These are phyloP conservation scores for Saccopteryx bilineata DNA, from an alignment of 2,113 vertebrate species.

Conservation along the genomic window DNA sequence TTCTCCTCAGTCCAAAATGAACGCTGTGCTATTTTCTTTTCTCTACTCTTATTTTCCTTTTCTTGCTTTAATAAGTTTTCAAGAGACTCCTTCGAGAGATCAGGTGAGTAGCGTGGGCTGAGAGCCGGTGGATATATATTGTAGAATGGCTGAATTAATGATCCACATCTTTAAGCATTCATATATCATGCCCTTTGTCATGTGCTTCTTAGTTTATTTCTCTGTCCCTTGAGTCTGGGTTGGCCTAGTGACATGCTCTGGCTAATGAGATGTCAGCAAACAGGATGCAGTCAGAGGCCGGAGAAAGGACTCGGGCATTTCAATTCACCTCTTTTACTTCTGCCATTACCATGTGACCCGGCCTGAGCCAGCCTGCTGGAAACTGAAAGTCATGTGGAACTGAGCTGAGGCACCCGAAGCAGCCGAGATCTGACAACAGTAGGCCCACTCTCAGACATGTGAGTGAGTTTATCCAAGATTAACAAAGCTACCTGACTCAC, in stretches of 20 bases:
- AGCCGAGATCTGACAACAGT: not conserved
- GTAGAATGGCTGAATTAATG: not conserved
- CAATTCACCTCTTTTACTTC: not conserved
- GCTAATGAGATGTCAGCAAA: slow-evolving; percentile 13
- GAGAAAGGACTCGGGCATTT: not conserved
- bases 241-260: not conserved
- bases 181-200: not conserved
- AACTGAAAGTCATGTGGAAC: not conserved
- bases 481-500: slow-evolving; percentile 18
- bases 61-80: not conserved
- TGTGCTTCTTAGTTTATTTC: not conserved
- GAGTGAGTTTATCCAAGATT: not conserved
- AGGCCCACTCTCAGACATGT: not conserved
- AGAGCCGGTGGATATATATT: not conserved
- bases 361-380: not conserved
- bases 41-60: not conserved
- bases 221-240: not conserved
- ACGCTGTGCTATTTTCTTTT: not conserved
- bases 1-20: not conserved
- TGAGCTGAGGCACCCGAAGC: not conserved
- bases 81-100: not conserved
- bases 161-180: not conserved
- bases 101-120: not conserved
- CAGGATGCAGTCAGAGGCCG: not conserved
- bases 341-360: not conserved